Base-by-base conservation (phyloP, 2,888 invertebrate species). In the Eupeodes luniger region DNA sequence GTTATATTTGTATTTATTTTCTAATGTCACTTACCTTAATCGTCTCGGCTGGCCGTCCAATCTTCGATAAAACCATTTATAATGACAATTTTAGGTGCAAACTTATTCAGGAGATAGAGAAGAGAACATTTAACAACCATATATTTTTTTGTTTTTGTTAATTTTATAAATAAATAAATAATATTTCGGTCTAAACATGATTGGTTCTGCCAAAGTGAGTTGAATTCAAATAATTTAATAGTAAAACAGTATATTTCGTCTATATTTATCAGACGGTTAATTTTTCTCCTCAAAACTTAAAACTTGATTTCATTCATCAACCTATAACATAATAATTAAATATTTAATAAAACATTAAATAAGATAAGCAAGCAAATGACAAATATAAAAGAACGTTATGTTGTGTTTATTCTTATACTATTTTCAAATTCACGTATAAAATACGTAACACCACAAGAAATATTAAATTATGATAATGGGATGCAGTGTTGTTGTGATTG, bases 21-120 rank as follows among this genome's bases (percentile, higher is more conserved):
- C 40, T 61, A 70, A 62, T 62, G 59, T 79, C 79, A 51, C 61
- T 49, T 72, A 53, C 64, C 80, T 49, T 72, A 27, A 64, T 80
- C 44, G 47, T 19, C n/a, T 44, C 12, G 36, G 53, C 40, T 40
- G 51, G 51, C 44, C 19, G 40, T 12, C 12, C 44, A 49, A 62
- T 27, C 27, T 27, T 27, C 27, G 27, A 27, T 70, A 69, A 70
- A 79, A 70, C 51, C 70, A 61, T 80, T 70, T 14, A 19, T 69
- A 78, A 59, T 69, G 61, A 40, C 10, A 19, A 19, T 79, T 72
- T 27, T 34, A 44, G n/a, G 0, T 70, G 57, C 55, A 55, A 67
- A 40, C 36, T 55, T 34, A 55, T 36, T 5, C 36, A 57, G 19
- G 36, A 47, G 66, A 77, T 27, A 64, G 44, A 36, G 19, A 14